A percentile compares a stretch with the other conserved stretches of the same genome.
Conservation (phyloP, 2,797 vertebrate genomes). For the Anisognathus igniventris region DNA sequence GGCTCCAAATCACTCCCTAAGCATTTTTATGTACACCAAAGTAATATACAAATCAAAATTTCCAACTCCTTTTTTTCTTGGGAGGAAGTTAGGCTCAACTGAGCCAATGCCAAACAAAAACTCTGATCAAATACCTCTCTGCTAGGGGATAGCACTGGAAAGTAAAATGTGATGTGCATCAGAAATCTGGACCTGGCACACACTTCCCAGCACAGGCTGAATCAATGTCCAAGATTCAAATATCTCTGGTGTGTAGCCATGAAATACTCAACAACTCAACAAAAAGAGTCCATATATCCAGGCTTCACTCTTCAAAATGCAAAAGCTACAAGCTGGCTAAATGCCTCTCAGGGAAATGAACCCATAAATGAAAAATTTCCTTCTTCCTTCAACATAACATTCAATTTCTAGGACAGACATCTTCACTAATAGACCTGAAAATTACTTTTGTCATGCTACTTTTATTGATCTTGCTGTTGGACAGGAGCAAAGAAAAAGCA, state of each 20-base stretch:
- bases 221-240: not conserved
- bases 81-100: not conserved
- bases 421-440: not conserved
- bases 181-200: not conserved
- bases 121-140: not conserved
- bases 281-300: not conserved
- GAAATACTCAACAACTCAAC: not conserved
- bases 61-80: not conserved
- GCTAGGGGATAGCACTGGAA: not conserved
- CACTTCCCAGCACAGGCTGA: not conserved
- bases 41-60: not conserved
- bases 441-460: not conserved
- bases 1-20: not conserved
- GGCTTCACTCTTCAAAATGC: not conserved
- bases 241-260: not conserved
- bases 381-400: not conserved
- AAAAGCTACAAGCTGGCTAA: not conserved
- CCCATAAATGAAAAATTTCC: not conserved
- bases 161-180: not conserved
- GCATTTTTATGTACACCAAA: not conserved
- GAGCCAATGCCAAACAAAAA: not conserved
- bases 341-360: not conserved
- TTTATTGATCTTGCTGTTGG: not conserved
- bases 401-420: not conserved
- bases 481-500: not conserved